Evolutionary conservation across 2,797 vertebrate genomes (phyloP).

Genomic region (Pseudochaenichthys georgianus): DNA sequence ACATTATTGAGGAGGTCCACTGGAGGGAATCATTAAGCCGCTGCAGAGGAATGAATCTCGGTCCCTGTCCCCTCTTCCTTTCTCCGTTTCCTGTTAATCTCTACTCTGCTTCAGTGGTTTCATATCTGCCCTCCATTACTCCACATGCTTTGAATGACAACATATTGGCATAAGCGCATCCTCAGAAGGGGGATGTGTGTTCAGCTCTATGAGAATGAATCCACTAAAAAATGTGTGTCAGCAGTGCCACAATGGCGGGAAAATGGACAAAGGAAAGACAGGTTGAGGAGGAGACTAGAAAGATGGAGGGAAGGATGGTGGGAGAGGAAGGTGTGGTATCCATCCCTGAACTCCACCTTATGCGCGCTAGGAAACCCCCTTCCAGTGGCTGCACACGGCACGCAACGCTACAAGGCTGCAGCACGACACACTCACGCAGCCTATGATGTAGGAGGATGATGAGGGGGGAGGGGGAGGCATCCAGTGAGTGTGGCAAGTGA

Average conservation of each 20-base stretch:
- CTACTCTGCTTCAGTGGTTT: not conserved
- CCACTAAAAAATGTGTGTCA: constrained; percentile 6
- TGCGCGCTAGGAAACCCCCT: constrained; percentile 77
- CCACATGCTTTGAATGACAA: constrained; percentile 30
- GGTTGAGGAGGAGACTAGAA: constrained; percentile 8
- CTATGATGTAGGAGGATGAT: constrained; percentile 82
- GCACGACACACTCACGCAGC: constrained; percentile 71
- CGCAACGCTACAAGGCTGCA: constrained; percentile 64
- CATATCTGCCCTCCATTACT: constrained; percentile 13
- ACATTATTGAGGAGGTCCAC: constrained; percentile 29
- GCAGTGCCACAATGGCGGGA: not conserved
- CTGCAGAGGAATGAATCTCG: constrained; percentile 9
- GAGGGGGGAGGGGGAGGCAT: constrained; percentile 48
- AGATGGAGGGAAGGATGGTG: constrained; percentile 30
- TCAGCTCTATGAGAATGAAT: not conserved
- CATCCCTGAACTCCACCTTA: constrained; percentile 68
- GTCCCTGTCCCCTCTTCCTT: constrained; percentile 7
- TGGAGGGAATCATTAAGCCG: constrained; percentile 29
- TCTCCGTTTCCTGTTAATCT: not conserved
- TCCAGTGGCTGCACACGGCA: constrained; percentile 81
- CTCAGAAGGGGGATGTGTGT: not conserved
- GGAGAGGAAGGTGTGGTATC: constrained; percentile 57
- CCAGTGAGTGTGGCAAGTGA: constrained; percentile 51
- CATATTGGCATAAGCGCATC: not conserved
- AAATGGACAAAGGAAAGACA: constrained; percentile 23